Evolutionary conservation across 2,113 vertebrate genomes (phyloP).

Genomic region (Scolopax mira): DNA sequence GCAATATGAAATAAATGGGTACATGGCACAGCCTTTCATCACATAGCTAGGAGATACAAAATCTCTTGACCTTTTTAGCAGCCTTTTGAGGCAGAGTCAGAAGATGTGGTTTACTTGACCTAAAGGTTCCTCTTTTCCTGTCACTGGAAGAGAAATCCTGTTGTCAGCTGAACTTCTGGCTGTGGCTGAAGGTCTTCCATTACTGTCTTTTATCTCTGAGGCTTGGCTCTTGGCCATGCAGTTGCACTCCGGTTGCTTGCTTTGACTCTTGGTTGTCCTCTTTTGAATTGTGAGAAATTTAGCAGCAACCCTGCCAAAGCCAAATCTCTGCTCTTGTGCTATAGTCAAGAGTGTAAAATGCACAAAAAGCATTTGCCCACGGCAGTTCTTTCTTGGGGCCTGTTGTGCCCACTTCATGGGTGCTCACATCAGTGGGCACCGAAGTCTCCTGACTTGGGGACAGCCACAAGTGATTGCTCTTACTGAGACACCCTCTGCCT

Average conservation of each 20-base stretch:
- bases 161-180: constrained; percentile 34
- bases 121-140: constrained; percentile 26
- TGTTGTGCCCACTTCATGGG: not conserved
- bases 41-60: not conserved
- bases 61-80: constrained; percentile 47
- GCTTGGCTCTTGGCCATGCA: constrained; percentile 14
- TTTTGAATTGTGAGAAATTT: not conserved
- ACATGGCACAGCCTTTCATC: constrained; percentile 8
- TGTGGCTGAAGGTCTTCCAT: constrained; percentile 24
- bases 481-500: not conserved
- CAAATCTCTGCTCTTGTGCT: not conserved
- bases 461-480: not conserved
- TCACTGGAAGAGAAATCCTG: constrained; percentile 19
- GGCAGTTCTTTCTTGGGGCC: not conserved
- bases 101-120: constrained; percentile 30
- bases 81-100: not conserved
- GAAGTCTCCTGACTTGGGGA: not conserved
- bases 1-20: not conserved
- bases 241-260: not conserved
- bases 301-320: not conserved
- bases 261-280: not conserved
- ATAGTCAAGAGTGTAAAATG: not conserved
- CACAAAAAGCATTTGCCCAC: not conserved
- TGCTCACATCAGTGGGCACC: not conserved
- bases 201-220: not conserved